phyloP scores from a whole-genome alignment of 2,888 invertebrate genomes.

The Clostera curtula region DNA sequence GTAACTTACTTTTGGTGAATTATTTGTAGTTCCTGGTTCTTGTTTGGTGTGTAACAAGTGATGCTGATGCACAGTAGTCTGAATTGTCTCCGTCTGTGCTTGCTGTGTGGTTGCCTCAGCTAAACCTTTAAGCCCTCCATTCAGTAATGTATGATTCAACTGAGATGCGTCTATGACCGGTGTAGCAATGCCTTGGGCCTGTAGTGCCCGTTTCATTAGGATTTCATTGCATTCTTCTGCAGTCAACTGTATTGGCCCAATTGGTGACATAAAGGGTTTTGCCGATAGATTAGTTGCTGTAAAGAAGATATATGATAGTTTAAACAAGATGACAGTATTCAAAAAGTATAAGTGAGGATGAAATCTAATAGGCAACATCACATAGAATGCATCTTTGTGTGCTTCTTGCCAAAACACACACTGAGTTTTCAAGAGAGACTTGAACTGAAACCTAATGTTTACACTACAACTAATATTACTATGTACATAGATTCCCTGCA shows the following conservation, averaged over 20 bases:
- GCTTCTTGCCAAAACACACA: too few relatives aligned
- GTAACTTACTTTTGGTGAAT: conserved; percentile 66
- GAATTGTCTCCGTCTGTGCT: conserved; percentile 47
- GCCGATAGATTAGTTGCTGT: conserved; percentile 58
- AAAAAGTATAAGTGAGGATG: too few relatives aligned
- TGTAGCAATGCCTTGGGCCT: conserved; percentile 74
- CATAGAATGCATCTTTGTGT: too few relatives aligned
- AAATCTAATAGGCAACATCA: too few relatives aligned
- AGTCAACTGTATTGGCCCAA: conserved; percentile 82
- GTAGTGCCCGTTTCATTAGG: conserved; percentile 82
- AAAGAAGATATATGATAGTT: conserved; percentile 20
- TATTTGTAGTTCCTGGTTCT: conserved; percentile 75
- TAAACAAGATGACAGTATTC: too few relatives aligned
- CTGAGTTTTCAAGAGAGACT: too few relatives aligned
- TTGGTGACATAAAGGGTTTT: conserved; percentile 81
- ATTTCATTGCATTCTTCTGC: conserved; percentile 87
- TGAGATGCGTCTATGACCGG: conserved; percentile 68
- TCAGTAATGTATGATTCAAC: conserved; percentile 58
- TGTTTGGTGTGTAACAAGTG: conserved; percentile 72
- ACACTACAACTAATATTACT: too few relatives aligned
- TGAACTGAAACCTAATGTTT: too few relatives aligned
- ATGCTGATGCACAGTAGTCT: conserved; percentile 57
- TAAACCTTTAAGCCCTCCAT: conserved; percentile 57
- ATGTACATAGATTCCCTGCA: too few relatives aligned
- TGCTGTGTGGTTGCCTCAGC: conserved; percentile 54